Conservation (phyloP, 2,888 invertebrate genomes). For the Tipula unca region DNA sequence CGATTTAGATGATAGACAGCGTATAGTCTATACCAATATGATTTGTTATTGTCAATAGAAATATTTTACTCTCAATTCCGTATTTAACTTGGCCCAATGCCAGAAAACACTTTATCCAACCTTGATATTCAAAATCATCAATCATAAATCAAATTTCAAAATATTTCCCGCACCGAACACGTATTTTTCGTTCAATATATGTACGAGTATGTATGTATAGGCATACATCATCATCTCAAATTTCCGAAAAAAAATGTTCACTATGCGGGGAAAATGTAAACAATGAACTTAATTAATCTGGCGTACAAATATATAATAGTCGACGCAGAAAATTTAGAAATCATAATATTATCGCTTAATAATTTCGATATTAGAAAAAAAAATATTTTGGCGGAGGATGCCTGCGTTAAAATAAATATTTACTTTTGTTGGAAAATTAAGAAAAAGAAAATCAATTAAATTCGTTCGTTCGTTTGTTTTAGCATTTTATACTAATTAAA, state of each 20-base stretch:
- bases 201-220: not conserved
- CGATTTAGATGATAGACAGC: not conserved
- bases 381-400: not conserved
- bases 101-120: not conserved
- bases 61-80: not conserved
- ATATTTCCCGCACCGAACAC: not conserved
- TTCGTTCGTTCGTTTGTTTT: not conserved
- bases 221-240: not conserved
- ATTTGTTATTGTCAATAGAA: not conserved
- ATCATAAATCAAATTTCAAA: not conserved
- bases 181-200: not conserved
- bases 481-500: not conserved
- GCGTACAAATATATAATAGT: not conserved
- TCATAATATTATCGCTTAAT: not conserved
- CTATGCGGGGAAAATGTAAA: not conserved
- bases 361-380: not conserved
- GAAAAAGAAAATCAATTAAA: not conserved
- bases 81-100: not conserved
- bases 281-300: not conserved
- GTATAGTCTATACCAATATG: not conserved
- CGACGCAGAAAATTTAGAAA: not conserved
- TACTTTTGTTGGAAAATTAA: not conserved
- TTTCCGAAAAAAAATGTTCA: not conserved
- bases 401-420: not conserved
- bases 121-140: not conserved